Base-by-base conservation (phyloP, 2,797 vertebrate genomes). In the Pampus argenteus region DNA sequence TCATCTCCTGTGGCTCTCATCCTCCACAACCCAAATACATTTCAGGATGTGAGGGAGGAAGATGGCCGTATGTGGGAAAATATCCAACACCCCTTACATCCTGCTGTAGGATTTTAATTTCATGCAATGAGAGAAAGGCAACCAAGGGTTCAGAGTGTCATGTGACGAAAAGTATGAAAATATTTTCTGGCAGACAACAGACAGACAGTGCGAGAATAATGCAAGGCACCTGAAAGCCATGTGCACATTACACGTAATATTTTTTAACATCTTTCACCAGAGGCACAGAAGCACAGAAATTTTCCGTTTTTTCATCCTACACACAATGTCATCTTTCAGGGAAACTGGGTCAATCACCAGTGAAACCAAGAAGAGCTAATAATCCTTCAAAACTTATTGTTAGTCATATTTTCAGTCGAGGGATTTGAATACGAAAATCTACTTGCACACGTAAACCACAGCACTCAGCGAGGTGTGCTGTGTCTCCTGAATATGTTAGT, bases 341-440 rank as follows among this genome's bases (percentile, higher is more conserved):
- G 38, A 67, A 90, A 90, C 80, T 90, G 73, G 88, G 90, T 90
- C 86, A 90, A 82, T 78, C 78, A 84, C 73, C 66, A 79, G 54
- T 36, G 65, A 79, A 82, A 84, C n/a, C 61, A 68, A 68, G 47
- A 83, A 10, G 22, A 83, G 61, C 83, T 85, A 86, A 89, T 87
- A 81, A 88, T 72, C 49, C 54, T 49, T 18, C 20, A 64, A 71
- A 76, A 81, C 59, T 45, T 71, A 70, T 59, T 71, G 71, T 64
- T 74, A 77, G 61, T 76, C 82, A 81, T 31, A 74, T 84, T 81
- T 66, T 54, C 59, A 81, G 56, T 66, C 45, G 31, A 34, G 34
- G 59, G 49, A 79, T 83, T 76, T 74, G 40, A 78, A 76, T 55
- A 45, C 18, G 64, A 47, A 78, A 64, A 69, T 34, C 20, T 25